Conservation (phyloP, 2,113 vertebrate species). For the Perognathus longimembris region DNA sequence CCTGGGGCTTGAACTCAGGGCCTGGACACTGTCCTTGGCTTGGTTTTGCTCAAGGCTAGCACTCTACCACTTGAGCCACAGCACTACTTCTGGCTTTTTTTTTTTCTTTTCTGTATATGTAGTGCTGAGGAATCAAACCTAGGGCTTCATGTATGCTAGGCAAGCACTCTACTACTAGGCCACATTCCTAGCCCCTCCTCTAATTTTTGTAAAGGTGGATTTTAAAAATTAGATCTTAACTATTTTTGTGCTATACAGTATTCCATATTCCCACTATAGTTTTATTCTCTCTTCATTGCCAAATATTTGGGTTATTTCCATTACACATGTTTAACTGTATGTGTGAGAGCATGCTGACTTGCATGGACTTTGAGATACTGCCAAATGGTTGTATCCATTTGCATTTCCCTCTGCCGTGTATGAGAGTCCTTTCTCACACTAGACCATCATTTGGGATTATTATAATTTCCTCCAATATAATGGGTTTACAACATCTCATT, state of each 20-base stretch:
- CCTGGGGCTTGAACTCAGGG: too few species aligned
- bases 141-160: too few species aligned
- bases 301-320: not conserved
- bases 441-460: not conserved
- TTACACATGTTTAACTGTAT: not conserved
- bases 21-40: too few species aligned
- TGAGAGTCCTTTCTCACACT: not conserved
- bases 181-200: too few species aligned
- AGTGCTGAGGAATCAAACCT: too few species aligned
- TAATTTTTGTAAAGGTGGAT: not conserved
- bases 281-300: not conserved
- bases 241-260: not conserved
- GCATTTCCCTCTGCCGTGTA: not conserved
- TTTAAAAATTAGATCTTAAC: not conserved
- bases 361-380: not conserved
- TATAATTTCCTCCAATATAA: not conserved
- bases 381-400: conserved; percentile 5
- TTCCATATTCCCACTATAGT: not conserved
- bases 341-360: not conserved
- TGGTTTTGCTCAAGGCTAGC: too few species aligned
- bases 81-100: too few species aligned
- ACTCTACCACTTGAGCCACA: too few species aligned
- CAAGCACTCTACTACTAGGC: too few species aligned
- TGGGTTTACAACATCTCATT: not conserved
- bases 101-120: too few species aligned